Evolutionary conservation across 2,113 vertebrate species (phyloP), one percentile per base, ranked within the genome.

Genomic region (Hyaena hyaena): DNA sequence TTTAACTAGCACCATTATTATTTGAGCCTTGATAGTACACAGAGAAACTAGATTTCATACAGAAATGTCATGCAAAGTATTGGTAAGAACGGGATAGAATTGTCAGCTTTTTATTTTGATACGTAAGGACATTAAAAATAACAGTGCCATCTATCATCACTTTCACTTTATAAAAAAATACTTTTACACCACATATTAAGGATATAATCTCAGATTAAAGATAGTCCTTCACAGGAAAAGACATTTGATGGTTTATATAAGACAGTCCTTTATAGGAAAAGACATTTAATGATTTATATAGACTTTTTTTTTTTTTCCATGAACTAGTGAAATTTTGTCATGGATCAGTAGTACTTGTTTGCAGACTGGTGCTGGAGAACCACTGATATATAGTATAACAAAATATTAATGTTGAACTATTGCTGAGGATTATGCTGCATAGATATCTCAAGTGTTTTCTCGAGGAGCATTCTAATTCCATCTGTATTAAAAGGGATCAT

Each of bases 401-500:
- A 80, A 93, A 95, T 82, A 79, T 74, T 92, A 81, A 83, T 73
- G 69, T 81, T 90, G 84, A 92, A 48, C 80, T 95, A 23, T 90
- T 95, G 96, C 87, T 92, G 61, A 71, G 82, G 83, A 48, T 87
- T 96, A 53, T 87, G 48, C 87, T 95, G 83, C 26, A 48, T 58
- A 80, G 84, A 39, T 74, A 85, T 53, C 28, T 19, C 65, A 93
- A 84, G 76, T 92, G 90, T 96, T 97, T 95, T 96, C 92, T 92
- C 21, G n/a, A 90, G 88, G 45, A 94, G 48, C 92, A 94, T 95
- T 97, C 92, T 94, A 63, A 97, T 96, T 96, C 84, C 28, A 88
- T 84, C 96, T 96, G 80, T 93, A 88, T 87, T 97, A 77, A 97
- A 97, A 96, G 93, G 97, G 96, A 68, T 93, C 97, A 55, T 98